Conservation (phyloP, 1,140 invertebrate genomes). For the Caerostris darwini region DNA sequence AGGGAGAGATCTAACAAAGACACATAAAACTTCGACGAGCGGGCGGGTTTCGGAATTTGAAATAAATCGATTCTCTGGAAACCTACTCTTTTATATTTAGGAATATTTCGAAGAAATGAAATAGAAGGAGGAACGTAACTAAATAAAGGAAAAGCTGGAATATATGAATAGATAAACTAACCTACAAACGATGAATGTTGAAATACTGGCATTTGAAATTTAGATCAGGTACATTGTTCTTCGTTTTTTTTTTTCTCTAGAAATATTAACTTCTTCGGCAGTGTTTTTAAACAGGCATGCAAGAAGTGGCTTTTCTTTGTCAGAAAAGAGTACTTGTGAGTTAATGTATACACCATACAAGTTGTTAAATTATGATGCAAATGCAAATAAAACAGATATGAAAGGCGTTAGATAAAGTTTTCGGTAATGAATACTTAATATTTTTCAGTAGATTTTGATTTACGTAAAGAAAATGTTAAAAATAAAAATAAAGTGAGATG, state of each 20-base stretch:
- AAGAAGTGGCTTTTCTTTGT: neutral
- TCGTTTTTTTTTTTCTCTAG: neutral
- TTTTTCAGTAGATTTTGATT: too few species aligned
- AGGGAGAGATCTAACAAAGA: neutral
- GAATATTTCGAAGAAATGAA: slow-evolving; percentile 8
- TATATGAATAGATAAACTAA: slow-evolving; percentile 28
- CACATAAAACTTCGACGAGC: neutral
- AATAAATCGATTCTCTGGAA: slow-evolving; percentile 10
- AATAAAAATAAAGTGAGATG: too few species aligned
- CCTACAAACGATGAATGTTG: slow-evolving; percentile 33
- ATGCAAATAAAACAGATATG: too few species aligned
- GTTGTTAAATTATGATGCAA: too few species aligned
- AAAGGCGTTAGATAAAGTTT: too few species aligned
- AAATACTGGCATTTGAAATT: slow-evolving; percentile 26
- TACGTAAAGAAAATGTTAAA: too few species aligned
- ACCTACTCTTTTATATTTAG: neutral
- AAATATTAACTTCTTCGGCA: neutral
- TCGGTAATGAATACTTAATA: too few species aligned
- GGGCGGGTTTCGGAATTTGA: neutral
- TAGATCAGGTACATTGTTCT: slow-evolving; percentile 6
- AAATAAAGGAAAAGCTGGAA: slow-evolving; percentile 3
- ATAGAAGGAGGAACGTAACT: neutral
- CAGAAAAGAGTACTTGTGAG: too few species aligned
- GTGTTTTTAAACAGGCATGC: neutral
- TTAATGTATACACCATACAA: too few species aligned